A percentile compares a stretch with the other conserved stretches of the same genome.
These are phyloP conservation scores for Menidia beryllina DNA, from an alignment of 2,113 vertebrate genomes.

Conservation along the genomic window DNA sequence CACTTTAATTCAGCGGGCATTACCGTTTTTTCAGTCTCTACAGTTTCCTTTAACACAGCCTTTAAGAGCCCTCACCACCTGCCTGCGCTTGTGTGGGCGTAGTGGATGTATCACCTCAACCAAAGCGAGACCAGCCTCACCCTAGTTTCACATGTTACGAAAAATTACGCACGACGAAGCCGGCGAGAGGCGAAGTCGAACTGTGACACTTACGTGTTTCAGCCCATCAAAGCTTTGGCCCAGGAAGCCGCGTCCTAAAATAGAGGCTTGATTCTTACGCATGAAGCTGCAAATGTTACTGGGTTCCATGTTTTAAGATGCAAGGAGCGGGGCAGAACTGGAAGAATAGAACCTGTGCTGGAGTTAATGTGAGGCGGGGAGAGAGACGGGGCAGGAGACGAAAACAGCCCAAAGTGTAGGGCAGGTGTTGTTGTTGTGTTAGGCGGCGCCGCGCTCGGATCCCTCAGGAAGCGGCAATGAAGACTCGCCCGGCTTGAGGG, in stretches of 20 bases:
- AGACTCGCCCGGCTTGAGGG: conserved; percentile 43
- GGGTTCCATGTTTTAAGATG: conserved; percentile 64
- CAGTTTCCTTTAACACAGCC: neutral
- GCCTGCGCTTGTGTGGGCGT: neutral
- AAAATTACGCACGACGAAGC: neutral
- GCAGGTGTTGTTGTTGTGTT: conserved; percentile 82
- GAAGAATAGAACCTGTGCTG: neutral
- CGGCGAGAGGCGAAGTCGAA: conserved; percentile 17
- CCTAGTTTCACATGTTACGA: neutral
- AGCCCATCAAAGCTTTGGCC: conserved; percentile 33
- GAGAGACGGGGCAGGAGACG: conserved; percentile 34
- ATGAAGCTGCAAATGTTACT: conserved; percentile 66
- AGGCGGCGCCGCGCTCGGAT: conserved; percentile 52
- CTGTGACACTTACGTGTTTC: conserved; percentile 67
- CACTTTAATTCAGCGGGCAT: neutral
- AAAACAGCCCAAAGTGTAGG: conserved; percentile 40
- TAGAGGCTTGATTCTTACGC: conserved; percentile 72
- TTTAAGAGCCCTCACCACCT: neutral
- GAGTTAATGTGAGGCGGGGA: conserved; percentile 9
- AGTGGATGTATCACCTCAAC: neutral
- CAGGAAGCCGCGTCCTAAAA: conserved; percentile 65
- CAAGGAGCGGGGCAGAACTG: neutral
- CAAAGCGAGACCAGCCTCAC: neutral
- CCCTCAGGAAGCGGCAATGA: conserved; percentile 51
- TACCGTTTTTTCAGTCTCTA: neutral